A percentile compares a stretch with the other conserved stretches of the same genome.
phyloP scores from a whole-genome alignment of 1,140 invertebrate genomes.

The Berghia stephanieae region DNA sequence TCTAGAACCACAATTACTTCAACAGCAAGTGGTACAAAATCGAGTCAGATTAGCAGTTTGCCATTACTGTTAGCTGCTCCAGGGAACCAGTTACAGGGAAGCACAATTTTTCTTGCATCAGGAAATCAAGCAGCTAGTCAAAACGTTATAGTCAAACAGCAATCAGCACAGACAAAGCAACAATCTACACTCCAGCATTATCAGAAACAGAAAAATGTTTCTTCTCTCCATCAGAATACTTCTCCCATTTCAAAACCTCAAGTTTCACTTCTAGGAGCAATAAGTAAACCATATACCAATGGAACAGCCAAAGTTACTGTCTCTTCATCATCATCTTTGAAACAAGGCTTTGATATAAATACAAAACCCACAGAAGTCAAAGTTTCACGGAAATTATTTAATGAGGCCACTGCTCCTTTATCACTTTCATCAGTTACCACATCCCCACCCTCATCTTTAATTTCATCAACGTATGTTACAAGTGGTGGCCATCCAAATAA shows the following conservation, averaged over 20 bases:
- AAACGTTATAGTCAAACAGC: constrained; percentile 12
- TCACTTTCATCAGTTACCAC: too few species aligned
- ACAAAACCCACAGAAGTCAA: constrained; percentile 26
- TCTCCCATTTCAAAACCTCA: not conserved
- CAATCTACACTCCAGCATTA: not conserved
- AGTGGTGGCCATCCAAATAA: too few species aligned
- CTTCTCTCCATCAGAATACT: not conserved
- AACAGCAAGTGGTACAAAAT: too few species aligned
- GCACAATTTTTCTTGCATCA: not conserved
- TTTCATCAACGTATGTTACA: too few species aligned
- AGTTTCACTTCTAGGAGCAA: not conserved
- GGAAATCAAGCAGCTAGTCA: not conserved
- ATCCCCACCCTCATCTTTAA: too few species aligned
- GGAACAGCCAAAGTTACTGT: too few species aligned
- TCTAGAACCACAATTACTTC: too few species aligned
- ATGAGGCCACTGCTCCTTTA: constrained; percentile 27
- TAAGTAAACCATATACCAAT: too few species aligned
- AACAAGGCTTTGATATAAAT: too few species aligned
- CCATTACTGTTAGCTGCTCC: not conserved
- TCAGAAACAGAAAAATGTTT: not conserved
- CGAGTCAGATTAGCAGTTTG: not conserved
- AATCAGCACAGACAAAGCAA: not conserved
- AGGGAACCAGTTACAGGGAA: not conserved
- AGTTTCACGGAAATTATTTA: constrained; percentile 29
- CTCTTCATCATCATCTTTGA: too few species aligned